phyloP scores from a whole-genome alignment of 2,797 vertebrate genomes.

The Enteromius argenteus region DNA sequence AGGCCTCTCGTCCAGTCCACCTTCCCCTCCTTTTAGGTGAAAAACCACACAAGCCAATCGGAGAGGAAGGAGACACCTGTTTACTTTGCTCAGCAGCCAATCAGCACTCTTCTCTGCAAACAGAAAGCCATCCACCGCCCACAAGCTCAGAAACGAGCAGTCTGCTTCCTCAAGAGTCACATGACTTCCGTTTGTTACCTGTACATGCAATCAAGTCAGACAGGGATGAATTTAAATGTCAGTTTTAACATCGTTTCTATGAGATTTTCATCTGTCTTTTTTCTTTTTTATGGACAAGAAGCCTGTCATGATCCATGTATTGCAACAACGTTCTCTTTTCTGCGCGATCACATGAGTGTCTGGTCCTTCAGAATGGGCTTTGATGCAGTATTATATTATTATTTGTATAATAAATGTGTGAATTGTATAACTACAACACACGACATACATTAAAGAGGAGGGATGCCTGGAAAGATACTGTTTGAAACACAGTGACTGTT shows the following conservation, averaged over 20 bases:
- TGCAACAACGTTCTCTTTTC: constrained; percentile 69
- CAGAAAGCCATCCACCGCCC: constrained; percentile 59
- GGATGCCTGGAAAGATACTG: constrained; percentile 3
- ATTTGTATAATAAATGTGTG: constrained; percentile 72
- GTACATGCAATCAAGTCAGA: constrained; percentile 60
- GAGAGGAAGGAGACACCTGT: constrained; percentile 62
- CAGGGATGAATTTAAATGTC: constrained; percentile 50
- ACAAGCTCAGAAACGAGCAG: constrained; percentile 53
- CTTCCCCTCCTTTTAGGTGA: constrained; percentile 60
- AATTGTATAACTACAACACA: constrained; percentile 61
- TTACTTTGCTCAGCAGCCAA: constrained; percentile 64
- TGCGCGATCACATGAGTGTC: constrained; percentile 66
- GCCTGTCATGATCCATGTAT: constrained; percentile 68
- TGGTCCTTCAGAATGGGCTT: constrained; percentile 59
- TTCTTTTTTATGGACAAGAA: constrained; percentile 66
- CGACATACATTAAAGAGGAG: background rate
- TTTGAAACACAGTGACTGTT: background rate
- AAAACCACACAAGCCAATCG: constrained; percentile 58
- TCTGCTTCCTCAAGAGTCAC: constrained; percentile 50
- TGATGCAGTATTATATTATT: constrained; percentile 70
- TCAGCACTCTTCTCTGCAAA: constrained; percentile 54
- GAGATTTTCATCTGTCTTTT: constrained; percentile 56
- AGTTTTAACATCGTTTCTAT: constrained; percentile 56
- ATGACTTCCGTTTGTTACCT: constrained; percentile 54
- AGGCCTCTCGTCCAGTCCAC: constrained; percentile 46